These are phyloP conservation scores for Myotis yumanensis DNA, from an alignment of 2,113 vertebrate genomes.

Conservation along the genomic window DNA sequence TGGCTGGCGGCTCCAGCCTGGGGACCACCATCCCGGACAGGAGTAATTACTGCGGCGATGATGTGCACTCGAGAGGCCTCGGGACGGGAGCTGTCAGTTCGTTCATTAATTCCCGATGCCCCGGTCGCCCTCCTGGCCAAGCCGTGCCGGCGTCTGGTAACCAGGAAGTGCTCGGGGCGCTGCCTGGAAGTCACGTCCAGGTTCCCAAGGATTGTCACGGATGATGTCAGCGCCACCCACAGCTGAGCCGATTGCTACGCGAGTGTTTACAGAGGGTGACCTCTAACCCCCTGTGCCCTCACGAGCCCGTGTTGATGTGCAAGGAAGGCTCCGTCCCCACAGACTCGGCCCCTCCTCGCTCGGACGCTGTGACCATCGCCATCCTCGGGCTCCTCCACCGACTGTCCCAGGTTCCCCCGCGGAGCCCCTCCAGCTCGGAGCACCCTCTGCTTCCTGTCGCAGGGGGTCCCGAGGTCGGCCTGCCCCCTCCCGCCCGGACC, in stretches of 20 bases:
- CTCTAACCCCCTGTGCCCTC: background rate
- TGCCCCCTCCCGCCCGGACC: background rate
- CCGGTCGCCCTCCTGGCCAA: background rate
- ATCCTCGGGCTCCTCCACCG: no score
- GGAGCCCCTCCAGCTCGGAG: background rate
- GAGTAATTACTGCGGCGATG: background rate
- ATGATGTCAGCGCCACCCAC: background rate
- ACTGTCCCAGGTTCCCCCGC: background rate
- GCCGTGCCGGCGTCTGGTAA: background rate
- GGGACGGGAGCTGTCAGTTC: background rate
- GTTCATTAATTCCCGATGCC: background rate
- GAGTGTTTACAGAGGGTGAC: background rate
- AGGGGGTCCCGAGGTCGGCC: background rate
- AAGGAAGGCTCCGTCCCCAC: background rate
- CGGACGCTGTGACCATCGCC: rapidly evolving
- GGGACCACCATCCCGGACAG: background rate
- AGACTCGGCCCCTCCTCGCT: background rate
- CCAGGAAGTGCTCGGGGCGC: background rate
- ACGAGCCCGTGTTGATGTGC: background rate
- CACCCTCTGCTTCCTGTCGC: background rate
- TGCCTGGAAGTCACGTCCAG: background rate
- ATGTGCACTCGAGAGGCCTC: background rate
- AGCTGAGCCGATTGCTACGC: background rate
- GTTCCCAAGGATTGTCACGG: background rate
- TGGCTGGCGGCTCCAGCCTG: background rate